Conservation (phyloP, 1,140 invertebrate species). For the Pentalonia nigronervosa region DNA sequence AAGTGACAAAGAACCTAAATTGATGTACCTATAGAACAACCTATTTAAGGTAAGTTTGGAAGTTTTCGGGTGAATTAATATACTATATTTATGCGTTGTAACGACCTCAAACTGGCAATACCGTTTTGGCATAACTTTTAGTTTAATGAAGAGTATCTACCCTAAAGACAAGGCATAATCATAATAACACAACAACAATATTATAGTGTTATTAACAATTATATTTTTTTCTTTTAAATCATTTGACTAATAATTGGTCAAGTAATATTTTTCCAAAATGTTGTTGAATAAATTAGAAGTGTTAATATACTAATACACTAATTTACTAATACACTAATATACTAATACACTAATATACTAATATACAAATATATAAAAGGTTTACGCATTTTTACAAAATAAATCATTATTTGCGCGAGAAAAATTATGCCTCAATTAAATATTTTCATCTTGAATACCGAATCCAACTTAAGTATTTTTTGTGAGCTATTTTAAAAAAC, state of each 20-base stretch:
- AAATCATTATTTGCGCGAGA: background rate
- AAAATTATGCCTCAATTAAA: background rate
- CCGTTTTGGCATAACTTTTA: background rate
- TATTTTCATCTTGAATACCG: background rate
- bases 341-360: no score
- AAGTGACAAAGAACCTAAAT: slow-evolving; percentile 23
- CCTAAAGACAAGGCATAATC: background rate
- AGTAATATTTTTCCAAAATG: background rate
- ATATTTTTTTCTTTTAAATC: background rate
- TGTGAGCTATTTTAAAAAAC: background rate
- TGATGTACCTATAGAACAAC: background rate
- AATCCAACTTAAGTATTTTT: background rate
- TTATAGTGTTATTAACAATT: background rate
- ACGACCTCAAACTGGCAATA: background rate
- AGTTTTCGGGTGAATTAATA: background rate
- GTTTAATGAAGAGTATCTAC: background rate
- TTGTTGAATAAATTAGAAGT: background rate
- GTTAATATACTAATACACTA: no score
- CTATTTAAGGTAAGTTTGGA: background rate
- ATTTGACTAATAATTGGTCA: background rate
- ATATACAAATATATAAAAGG: no score
- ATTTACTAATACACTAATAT: no score
- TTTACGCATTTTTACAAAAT: background rate
- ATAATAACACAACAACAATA: background rate
- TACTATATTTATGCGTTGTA: background rate